Base-by-base conservation (phyloP, 2,888 invertebrate species). In the Bursaphelenchus okinawaensis region DNA sequence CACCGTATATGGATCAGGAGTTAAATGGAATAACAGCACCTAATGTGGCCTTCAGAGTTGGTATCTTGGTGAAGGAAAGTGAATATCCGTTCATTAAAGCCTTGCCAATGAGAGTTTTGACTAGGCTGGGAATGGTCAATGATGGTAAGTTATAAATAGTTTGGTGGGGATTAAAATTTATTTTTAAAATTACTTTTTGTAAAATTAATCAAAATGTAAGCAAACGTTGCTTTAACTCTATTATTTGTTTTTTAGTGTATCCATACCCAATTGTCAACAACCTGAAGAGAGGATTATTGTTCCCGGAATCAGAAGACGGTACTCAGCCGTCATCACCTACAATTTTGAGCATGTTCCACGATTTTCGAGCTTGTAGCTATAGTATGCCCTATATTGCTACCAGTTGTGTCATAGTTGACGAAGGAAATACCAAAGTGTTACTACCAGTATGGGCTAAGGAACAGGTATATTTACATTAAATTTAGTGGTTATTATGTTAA, bases 321-420 rank as follows among this genome's bases (percentile, higher is more conserved):
- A 72, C 73, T 8, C 67, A 68, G 7, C 59, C 64, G 12, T 75
- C 19, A 27, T 56, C 51, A 60, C 4, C 24, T 7, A 20, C 55
- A 22, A 29, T 19, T 61, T 29, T 63, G 7, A 55, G 68, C 70
- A 66, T 79, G 31, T 78, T 80, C 70, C 77, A 78, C 22, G 79
- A 81, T 63, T 81, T 81, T 63, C 76, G 75, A 16, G 65, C 68
- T 20, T 78, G 76, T 76, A 67, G 72, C 26, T 80, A 78, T 63
- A 68, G 76, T 55, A 72, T 80, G 74, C 57, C 67, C 12, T 64
- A 68, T 24, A 62, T 80, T 24, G 55, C 69, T 16, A 79, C 78
- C 22, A 31, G 55, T 40, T 55, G 20, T 24, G 65, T 59, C 20
- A 29, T 58, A n/a, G 20, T 72, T 20, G 40, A 40, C 20, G 71